Percentiles rank a stretch among this genome's conserved stretches.
phyloP scores from a whole-genome alignment of 2,888 invertebrate genomes.

The Pecten maximus region DNA sequence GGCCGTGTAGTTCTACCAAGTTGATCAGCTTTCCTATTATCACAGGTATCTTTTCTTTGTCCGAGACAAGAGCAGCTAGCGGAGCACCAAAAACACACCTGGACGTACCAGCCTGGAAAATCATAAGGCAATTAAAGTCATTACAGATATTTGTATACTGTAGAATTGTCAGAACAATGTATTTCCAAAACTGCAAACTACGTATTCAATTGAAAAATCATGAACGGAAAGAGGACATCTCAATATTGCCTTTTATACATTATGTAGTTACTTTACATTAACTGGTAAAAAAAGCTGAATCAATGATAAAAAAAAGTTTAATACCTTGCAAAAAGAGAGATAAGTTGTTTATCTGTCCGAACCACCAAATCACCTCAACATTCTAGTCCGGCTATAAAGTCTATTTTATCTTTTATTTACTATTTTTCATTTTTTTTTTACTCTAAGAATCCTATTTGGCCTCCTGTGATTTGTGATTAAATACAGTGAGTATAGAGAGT shows the following conservation, averaged over 20 bases:
- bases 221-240: no score
- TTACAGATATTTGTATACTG: background rate
- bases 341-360: no score
- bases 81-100: constrained; percentile 90
- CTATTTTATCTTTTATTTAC: background rate
- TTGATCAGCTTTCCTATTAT: constrained; percentile 94
- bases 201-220: no score
- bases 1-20: constrained; percentile 94
- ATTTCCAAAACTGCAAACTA: no score
- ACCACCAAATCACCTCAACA: no score
- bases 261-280: no score
- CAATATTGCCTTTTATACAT: no score
- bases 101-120: constrained; percentile 58
- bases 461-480: background rate
- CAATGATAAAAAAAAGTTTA: no score
- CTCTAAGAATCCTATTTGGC: background rate
- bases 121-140: background rate
- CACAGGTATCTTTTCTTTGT: constrained; percentile 89
- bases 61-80: constrained; percentile 86
- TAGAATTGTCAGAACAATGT: no score
- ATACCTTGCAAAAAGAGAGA: no score
- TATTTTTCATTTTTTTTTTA: background rate
- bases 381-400: no score
- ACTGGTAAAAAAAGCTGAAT: no score
- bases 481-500: background rate